These are phyloP conservation scores for Coreius guichenoti DNA, from an alignment of 2,797 vertebrate genomes.

Conservation along the genomic window DNA sequence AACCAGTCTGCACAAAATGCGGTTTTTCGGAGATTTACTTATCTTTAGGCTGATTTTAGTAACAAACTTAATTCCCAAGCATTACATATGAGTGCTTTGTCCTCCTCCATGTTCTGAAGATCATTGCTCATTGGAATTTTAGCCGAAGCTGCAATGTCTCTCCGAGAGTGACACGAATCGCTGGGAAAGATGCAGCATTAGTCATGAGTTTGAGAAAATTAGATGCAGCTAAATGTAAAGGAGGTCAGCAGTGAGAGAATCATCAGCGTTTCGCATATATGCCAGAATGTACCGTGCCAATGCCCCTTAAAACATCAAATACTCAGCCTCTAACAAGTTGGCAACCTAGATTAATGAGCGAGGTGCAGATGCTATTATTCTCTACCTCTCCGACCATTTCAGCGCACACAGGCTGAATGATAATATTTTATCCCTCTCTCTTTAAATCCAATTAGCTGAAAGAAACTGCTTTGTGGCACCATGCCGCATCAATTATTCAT, in stretches of 20 bases:
- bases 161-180: constrained; percentile 29
- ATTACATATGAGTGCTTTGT: constrained; percentile 54
- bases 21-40: constrained; percentile 29
- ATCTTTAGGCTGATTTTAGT: constrained; percentile 31
- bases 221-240: constrained; percentile 41
- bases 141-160: neutral
- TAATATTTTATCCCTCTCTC: constrained; percentile 65
- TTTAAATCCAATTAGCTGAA: constrained; percentile 79
- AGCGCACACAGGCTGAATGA: constrained; percentile 55
- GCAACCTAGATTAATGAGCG: constrained; percentile 53
- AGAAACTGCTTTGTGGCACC: constrained; percentile 74
- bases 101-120: constrained; percentile 33
- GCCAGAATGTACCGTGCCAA: neutral
- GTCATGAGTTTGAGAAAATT: constrained; percentile 57
- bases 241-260: constrained; percentile 46
- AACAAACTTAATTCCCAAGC: constrained; percentile 54
- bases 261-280: neutral
- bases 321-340: constrained; percentile 47
- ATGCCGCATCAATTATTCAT: constrained; percentile 80
- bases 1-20: constrained; percentile 14
- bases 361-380: constrained; percentile 63
- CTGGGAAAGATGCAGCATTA: constrained; percentile 55
- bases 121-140: neutral
- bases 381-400: constrained; percentile 59
- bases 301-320: constrained; percentile 36